Conservation (phyloP, 1,140 invertebrate genomes). For the Mycetomoellerius zeteki region DNA sequence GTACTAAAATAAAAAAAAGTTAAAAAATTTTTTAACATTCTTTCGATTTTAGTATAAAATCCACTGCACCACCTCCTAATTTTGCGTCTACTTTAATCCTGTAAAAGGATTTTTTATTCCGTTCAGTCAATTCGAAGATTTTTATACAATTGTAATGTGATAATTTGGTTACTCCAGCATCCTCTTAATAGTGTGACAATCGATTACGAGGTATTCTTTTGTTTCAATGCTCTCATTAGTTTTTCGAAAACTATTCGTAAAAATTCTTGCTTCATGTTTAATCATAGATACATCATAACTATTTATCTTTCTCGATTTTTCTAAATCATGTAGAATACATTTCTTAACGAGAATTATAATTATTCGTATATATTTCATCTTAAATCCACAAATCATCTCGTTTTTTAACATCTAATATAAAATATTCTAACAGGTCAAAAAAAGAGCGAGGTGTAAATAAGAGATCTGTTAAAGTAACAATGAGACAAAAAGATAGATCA, state of each 20-base stretch:
- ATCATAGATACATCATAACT: background rate
- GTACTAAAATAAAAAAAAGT: too few relatives aligned
- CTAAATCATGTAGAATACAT: background rate
- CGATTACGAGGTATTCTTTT: background rate
- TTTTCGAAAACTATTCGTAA: background rate
- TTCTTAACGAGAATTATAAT: background rate
- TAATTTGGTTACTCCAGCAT: too few relatives aligned
- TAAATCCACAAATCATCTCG: background rate
- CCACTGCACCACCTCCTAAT: too few relatives aligned
- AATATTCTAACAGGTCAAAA: background rate
- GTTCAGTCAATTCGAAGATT: too few relatives aligned
- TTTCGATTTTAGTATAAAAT: too few relatives aligned
- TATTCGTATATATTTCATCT: background rate
- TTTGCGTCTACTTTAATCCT: too few relatives aligned
- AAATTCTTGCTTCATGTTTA: background rate
- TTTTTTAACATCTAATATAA: background rate
- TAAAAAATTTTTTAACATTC: too few relatives aligned
- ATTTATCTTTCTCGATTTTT: background rate
- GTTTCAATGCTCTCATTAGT: background rate
- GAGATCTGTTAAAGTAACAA: background rate
- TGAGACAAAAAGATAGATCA: background rate
- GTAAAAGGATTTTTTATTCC: too few relatives aligned
- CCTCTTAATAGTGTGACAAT: conserved; percentile 31
- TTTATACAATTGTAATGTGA: too few relatives aligned
- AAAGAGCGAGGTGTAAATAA: background rate